These are phyloP conservation scores for Dicranocentrus wangi DNA, from an alignment of 2,888 invertebrate species.

Conservation along the genomic window DNA sequence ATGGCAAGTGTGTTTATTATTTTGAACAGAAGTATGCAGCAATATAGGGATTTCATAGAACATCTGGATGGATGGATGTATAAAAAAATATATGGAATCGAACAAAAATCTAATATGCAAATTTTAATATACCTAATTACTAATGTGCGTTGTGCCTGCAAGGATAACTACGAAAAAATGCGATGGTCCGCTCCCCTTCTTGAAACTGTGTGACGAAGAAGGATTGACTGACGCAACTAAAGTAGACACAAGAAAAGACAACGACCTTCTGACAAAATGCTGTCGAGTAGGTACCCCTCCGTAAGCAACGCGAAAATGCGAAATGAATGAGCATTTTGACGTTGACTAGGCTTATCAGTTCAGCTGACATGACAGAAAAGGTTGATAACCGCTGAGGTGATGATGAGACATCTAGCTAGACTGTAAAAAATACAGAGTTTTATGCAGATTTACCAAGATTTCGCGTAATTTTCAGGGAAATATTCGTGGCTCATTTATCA, in stretches of 20 bases:
- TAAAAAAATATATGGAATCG: too few species aligned
- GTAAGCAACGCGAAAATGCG: not conserved
- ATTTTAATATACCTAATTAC: not conserved
- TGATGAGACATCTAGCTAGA: not conserved
- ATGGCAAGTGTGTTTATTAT: not conserved
- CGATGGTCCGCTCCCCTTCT: conserved; percentile 28
- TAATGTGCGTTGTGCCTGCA: not conserved
- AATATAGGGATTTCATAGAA: too few species aligned
- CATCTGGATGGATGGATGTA: too few species aligned
- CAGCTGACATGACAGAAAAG: not conserved
- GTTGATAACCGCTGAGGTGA: conserved; percentile 27
- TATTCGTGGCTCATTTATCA: not conserved
- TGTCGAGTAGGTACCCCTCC: not conserved
- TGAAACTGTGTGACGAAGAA: conserved; percentile 22
- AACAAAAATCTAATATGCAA: too few species aligned
- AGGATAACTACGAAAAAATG: conserved; percentile 11
- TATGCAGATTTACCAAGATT: not conserved
- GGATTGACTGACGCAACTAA: conserved; percentile 13
- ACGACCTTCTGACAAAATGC: conserved; percentile 31
- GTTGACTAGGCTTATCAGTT: conserved; percentile 28
- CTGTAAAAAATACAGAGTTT: not conserved
- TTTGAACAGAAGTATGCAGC: not conserved
- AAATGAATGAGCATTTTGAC: not conserved
- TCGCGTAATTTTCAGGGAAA: not conserved
- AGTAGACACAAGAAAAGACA: conserved; percentile 27